Conservation (phyloP, 2,113 vertebrate species). For the Oenanthe oenanthe region DNA sequence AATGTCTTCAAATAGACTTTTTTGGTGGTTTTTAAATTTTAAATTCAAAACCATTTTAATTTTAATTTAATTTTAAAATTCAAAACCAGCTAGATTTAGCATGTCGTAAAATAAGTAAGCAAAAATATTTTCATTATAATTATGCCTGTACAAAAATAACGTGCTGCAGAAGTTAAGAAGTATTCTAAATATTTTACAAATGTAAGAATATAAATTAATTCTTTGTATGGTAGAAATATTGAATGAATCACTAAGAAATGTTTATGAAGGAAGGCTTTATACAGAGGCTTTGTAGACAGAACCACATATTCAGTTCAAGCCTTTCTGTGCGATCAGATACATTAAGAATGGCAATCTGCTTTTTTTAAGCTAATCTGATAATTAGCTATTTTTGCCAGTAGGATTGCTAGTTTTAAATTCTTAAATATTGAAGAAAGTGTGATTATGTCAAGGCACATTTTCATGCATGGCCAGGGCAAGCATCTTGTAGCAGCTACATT, state of each 20-base stretch:
- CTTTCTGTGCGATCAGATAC: not conserved
- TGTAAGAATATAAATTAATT: not conserved
- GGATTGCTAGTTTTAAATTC: not conserved
- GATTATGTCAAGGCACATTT: not conserved
- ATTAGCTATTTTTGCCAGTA: not conserved
- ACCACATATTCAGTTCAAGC: not conserved
- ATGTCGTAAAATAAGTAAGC: constrained; percentile 13
- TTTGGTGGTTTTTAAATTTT: not conserved
- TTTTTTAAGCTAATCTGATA: not conserved
- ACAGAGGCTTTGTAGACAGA: not conserved
- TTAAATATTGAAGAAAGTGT: not conserved
- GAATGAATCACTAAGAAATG: not conserved
- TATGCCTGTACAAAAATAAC: not conserved
- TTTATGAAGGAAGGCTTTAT: not conserved
- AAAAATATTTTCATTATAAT: not conserved
- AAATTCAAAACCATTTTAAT: constrained; percentile 13
- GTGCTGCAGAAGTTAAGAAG: not conserved
- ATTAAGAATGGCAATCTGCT: not conserved
- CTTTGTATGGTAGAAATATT: not conserved
- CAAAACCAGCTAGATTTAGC: not conserved
- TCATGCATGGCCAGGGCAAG: not conserved
- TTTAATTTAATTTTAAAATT: not conserved
- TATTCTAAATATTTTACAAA: not conserved
- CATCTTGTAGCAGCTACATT: not conserved
- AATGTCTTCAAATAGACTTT: constrained; percentile 37